phyloP scores from a whole-genome alignment of 2,113 vertebrate genomes.

The Castor canadensis region DNA sequence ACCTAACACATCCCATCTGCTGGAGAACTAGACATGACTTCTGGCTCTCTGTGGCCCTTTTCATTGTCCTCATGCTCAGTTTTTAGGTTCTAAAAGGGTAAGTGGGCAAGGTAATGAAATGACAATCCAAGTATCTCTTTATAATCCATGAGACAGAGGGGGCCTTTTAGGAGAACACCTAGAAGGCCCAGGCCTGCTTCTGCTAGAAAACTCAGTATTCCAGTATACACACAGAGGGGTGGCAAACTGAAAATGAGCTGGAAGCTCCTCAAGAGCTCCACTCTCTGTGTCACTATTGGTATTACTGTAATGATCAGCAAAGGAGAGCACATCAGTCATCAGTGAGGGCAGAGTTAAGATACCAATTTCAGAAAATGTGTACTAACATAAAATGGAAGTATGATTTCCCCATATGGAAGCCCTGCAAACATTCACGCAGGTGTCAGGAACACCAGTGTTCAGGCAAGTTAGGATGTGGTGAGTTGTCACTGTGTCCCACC shows the following conservation, averaged over 20 bases:
- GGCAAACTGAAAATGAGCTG: background rate
- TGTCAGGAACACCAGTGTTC: no score
- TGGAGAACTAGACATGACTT: background rate
- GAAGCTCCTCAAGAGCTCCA: background rate
- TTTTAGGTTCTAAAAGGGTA: background rate
- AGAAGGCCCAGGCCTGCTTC: background rate
- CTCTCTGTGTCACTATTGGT: no score
- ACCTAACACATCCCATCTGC: background rate
- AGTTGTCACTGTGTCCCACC: background rate
- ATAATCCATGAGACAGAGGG: no score
- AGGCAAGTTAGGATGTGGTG: no score
- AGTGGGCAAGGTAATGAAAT: background rate
- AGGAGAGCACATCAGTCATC: background rate
- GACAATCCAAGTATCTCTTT: background rate
- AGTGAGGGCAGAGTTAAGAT: background rate
- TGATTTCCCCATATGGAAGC: background rate
- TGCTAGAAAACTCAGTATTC: no score
- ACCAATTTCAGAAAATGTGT: background rate
- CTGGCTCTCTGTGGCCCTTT: background rate
- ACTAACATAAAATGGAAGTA: background rate
- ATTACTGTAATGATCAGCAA: background rate
- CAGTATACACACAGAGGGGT: background rate
- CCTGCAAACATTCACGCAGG: background rate
- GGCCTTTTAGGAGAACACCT: background rate
- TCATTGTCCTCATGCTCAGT: background rate